phyloP scores from a whole-genome alignment of 1,140 invertebrate genomes.

The Heliothis virescens region DNA sequence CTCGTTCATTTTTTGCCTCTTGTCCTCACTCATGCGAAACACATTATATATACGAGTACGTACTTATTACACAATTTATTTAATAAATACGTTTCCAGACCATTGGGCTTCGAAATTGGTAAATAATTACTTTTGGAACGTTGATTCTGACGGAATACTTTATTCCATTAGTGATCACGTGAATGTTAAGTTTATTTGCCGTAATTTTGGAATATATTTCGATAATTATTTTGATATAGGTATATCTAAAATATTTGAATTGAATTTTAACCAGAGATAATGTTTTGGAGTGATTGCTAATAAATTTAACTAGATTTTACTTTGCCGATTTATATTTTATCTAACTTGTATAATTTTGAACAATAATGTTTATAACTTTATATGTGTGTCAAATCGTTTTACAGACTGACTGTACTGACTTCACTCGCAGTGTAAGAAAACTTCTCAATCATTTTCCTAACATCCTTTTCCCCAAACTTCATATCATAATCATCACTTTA shows the following conservation, averaged over 20 bases:
- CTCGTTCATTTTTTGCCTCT: constrained; percentile 75
- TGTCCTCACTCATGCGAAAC: constrained; percentile 73
- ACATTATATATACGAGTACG: constrained; percentile 67
- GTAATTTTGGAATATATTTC: neutral
- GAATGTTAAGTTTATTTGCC: constrained; percentile 2
- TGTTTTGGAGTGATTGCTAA: neutral
- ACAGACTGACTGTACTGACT: too few relatives aligned
- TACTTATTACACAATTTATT: constrained; percentile 77
- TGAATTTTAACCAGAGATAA: constrained; percentile 2
- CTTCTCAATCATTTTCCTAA: too few relatives aligned
- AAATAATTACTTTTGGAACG: constrained; percentile 48
- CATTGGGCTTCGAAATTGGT: constrained; percentile 52
- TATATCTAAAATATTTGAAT: constrained; percentile 1
- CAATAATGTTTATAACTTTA: too few relatives aligned
- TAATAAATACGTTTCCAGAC: constrained; percentile 71
- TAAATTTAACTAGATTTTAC: neutral
- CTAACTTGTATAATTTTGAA: too few relatives aligned
- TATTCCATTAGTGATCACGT: neutral
- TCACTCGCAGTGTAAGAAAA: too few relatives aligned
- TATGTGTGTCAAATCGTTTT: too few relatives aligned
- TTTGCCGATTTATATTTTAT: neutral
- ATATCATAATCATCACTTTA: too few relatives aligned
- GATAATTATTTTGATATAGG: constrained; percentile 26
- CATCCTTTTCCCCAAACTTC: too few relatives aligned
- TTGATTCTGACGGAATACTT: constrained; percentile 29